Evolutionary conservation across 2,888 invertebrate species (phyloP).

Genomic region (Agrochola macilenta): DNA sequence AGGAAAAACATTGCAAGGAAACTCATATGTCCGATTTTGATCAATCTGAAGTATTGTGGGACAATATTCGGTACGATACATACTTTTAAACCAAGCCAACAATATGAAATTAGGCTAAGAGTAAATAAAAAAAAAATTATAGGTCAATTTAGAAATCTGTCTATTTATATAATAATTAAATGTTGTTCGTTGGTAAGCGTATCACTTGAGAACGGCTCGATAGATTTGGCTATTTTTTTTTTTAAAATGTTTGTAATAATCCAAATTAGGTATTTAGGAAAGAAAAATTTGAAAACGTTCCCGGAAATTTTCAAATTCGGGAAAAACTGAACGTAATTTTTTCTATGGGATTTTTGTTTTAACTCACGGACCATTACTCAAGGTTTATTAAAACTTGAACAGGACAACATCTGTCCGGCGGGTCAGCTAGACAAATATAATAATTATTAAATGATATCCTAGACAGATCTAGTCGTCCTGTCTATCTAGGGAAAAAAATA

Average conservation of each 20-base stretch:
- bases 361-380: too few species aligned
- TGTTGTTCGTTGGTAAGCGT: neutral
- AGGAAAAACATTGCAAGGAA: conserved; percentile 55
- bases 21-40: conserved; percentile 33
- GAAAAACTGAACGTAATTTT: neutral
- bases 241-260: too few species aligned
- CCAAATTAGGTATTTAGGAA: too few species aligned
- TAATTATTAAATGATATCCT: neutral
- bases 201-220: too few species aligned
- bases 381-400: too few species aligned
- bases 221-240: too few species aligned
- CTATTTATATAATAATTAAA: neutral
- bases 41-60: neutral
- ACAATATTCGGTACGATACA: neutral
- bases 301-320: too few species aligned
- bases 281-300: too few species aligned
- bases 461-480: neutral
- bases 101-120: neutral
- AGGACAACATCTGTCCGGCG: too few species aligned
- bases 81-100: neutral
- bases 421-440: neutral
- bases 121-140: too few species aligned
- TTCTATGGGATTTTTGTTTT: neutral
- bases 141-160: neutral
- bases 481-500: too few species aligned